Evolutionary conservation across 2,888 invertebrate genomes (phyloP).

Genomic region (Habrosyne pyritoides): DNA sequence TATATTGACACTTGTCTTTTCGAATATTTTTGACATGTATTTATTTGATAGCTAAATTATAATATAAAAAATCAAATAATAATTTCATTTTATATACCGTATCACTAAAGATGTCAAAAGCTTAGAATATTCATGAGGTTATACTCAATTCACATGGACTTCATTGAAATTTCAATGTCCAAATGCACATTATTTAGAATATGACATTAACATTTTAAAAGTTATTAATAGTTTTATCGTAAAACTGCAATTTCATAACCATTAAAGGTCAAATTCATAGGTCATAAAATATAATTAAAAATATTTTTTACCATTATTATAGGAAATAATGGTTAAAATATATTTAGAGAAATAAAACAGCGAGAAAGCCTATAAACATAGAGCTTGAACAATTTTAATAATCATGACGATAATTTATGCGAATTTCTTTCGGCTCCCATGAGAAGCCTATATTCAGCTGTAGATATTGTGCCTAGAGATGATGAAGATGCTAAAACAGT

Average conservation of each 20-base stretch:
- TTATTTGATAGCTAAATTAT: too few species aligned
- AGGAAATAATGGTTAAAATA: too few species aligned
- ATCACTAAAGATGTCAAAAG: not conserved
- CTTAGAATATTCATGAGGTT: not conserved
- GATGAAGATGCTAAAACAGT: constrained; percentile 1
- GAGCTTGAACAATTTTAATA: not conserved
- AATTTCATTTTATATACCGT: not conserved
- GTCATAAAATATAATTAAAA: too few species aligned
- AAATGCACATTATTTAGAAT: not conserved
- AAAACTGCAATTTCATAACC: not conserved
- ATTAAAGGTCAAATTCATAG: not conserved
- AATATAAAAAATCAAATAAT: not conserved
- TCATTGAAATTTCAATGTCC: not conserved
- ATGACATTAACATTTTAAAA: not conserved
- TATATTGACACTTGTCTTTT: too few species aligned
- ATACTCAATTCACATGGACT: not conserved
- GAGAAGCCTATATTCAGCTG: not conserved
- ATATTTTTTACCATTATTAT: too few species aligned
- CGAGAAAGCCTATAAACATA: not conserved
- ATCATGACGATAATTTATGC: not conserved
- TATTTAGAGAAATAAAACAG: not conserved
- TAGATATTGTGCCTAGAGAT: not conserved
- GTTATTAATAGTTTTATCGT: too few species aligned
- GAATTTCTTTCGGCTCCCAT: not conserved
- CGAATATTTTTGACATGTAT: too few species aligned